Conservation (phyloP, 2,888 invertebrate species). For the Glyphotaelius pellucidus region DNA sequence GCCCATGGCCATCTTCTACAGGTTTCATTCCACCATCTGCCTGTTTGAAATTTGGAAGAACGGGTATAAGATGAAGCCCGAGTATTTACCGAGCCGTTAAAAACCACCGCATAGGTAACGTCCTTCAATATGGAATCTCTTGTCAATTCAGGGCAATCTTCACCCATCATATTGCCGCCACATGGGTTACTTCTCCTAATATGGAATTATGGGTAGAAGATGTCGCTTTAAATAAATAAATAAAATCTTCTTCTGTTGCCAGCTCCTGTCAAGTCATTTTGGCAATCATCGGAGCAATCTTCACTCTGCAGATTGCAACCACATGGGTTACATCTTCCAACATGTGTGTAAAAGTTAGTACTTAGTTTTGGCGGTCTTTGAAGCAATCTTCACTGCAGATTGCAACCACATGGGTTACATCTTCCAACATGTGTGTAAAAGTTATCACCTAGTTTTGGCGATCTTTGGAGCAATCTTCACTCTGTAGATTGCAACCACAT, state of each 20-base stretch:
- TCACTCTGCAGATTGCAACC: too few species aligned
- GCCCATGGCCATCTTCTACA: conserved; percentile 92
- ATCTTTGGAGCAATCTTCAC: too few species aligned
- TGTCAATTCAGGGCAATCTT: too few species aligned
- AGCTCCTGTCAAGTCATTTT: too few species aligned
- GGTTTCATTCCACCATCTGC: conserved; percentile 95
- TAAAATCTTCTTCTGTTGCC: too few species aligned
- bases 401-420: background rate
- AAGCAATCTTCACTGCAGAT: too few species aligned
- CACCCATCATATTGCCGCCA: too few species aligned
- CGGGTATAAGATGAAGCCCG: conserved; percentile 85
- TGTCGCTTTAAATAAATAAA: too few species aligned
- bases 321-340: background rate
- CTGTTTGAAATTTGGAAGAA: conserved; percentile 95
- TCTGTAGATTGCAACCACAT: too few species aligned
- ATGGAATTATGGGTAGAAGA: background rate
- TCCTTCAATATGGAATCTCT: too few species aligned
- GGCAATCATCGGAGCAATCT: too few species aligned
- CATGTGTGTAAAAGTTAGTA: background rate
- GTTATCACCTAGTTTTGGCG: background rate
- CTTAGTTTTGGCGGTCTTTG: too few species aligned
- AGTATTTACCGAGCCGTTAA: conserved; percentile 17
- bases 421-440: background rate
- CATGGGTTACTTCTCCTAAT: background rate
- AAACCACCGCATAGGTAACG: background rate